Conservation (phyloP, 2,888 invertebrate species). For the Leptopilina drosophilae region DNA sequence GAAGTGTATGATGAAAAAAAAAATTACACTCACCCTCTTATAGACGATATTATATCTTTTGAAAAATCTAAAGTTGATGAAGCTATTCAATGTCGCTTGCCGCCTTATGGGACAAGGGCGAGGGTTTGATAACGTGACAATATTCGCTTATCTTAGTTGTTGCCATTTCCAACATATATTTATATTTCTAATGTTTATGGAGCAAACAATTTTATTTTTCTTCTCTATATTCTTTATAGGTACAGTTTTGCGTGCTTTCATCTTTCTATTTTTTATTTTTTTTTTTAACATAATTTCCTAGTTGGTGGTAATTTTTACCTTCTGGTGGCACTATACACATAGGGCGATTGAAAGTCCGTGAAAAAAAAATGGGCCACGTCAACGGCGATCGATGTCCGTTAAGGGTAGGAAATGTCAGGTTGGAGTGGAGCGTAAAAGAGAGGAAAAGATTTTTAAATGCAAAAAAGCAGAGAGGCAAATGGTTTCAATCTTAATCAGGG, state of each 20-base stretch:
- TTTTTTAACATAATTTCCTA: constrained; percentile 47
- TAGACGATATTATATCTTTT: neutral
- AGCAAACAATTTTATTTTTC: constrained; percentile 48
- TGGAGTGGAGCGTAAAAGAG: constrained; percentile 46
- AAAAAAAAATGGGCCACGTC: constrained; percentile 40
- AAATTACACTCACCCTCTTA: neutral
- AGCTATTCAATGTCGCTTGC: constrained; percentile 23
- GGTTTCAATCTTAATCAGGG: constrained; percentile 3
- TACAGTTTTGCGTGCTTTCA: constrained; percentile 42
- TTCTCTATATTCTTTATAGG: too few relatives aligned
- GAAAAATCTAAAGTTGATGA: constrained; percentile 17
- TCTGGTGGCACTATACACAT: constrained; percentile 7
- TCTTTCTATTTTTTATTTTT: constrained; percentile 44
- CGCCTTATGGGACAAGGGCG: neutral
- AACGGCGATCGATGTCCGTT: constrained; percentile 22
- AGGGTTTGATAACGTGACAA: constrained; percentile 13
- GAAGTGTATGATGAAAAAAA: neutral
- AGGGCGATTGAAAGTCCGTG: constrained; percentile 50
- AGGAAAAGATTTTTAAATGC: constrained; percentile 31
- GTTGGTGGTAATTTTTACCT: constrained; percentile 46
- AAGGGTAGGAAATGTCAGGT: constrained; percentile 42
- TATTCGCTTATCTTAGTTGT: neutral
- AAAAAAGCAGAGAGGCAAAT: neutral
- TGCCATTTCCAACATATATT: constrained; percentile 21
- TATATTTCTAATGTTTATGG: constrained; percentile 46